Base-by-base conservation (phyloP, 1,140 invertebrate genomes). In the Brachionus rotundiformis region DNA sequence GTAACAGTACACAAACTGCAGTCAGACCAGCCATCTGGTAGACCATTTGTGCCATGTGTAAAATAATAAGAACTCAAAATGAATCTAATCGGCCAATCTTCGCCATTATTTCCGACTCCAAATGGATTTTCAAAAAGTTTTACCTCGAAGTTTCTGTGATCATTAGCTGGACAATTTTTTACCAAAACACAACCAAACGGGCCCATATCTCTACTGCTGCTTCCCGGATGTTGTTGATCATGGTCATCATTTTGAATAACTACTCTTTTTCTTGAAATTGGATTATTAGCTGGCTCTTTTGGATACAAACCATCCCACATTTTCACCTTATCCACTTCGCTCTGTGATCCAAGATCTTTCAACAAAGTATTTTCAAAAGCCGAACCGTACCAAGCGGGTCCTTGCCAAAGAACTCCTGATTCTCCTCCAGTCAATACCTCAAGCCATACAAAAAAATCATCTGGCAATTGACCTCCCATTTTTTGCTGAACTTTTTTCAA, bases 201-300 rank as follows among this genome's bases (percentile, higher is more conserved):
- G 23, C 33, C 54, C 79, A 81, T 81, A 10, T 81, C 79, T 39
- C 79, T 63, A 11, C 59, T 65, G 27, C 54, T 81, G 16, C 54
- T 63, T 23, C 79, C 79, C 7, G 79, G 79, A 44, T 81, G 36
- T 25, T 81, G 79, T 65, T 81, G 79, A 81, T 81, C 79, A 29
- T 81, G 79, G 47, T 81, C 79, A 81, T 81, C 79, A 68, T 81
- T 81, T 41, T 81, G 79, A 65, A 81, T 81, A 25, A 81, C 79
- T 4, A 81, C 79, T 41, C 79, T 47, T 16, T 81, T 63, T 49
- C 59, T 47, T 27, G 59, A 63, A 39, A 81, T 29, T 7, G 79
- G 79, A 27, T 81, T 81, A 16, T 63, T 81, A n/a, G 23, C 11
- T 49, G 79, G 79, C 25, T 81, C 54, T 41, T 65, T 63, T 63